Evolutionary conservation across 2,797 vertebrate genomes (phyloP), one percentile per base, ranked within the genome.

Genomic region (Cuniculus paca): DNA sequence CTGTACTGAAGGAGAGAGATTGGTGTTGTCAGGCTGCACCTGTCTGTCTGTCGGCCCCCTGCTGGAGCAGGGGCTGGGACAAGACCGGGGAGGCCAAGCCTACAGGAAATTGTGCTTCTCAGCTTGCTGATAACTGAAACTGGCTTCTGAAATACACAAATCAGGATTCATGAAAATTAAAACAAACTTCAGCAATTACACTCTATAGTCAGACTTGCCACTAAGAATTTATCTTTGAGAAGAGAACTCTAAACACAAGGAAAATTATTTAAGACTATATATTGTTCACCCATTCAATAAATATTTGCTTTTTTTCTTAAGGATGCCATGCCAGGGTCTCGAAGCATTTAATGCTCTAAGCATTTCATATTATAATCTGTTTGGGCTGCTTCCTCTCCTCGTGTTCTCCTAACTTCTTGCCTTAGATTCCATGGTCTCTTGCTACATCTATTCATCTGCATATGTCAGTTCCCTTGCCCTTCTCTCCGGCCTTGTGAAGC

Each of bases 181-280:
- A 95, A 50, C 65, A 60, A 83, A 16, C 52, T 54, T 19, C 14
- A 54, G 19, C 52, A 54, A 58, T 68, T 39, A 36, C 26, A 61
- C 28, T 72, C 11, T 56, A 5, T n/a, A 87, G 61, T 87, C n/a
- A 92, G 6, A 78, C 48, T 77, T 72, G 60, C 63, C 39, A 70
- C n/a, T 70, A 65, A 84, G 56, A 83, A 42, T 60, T 80, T 94
- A 31, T 75, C n/a, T 75, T 77, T 92, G 39, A 84, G 31, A 52
- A 74, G 74, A 95, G 50, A 90, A 42, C 45, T 65, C 12, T 34
- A 87, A 94, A 81, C 13, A 45, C 24, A 36, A 19, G 31, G 63
- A 83, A 75, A 79, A 58, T 77, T 54, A 68, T 56, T 87, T 42
- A 89, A 45, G 34, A 87, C 60, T 60, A 58, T 14, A 26, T 12